Evolutionary conservation across 1,140 invertebrate species (phyloP).

Genomic region (Frieseomelitta varia): DNA sequence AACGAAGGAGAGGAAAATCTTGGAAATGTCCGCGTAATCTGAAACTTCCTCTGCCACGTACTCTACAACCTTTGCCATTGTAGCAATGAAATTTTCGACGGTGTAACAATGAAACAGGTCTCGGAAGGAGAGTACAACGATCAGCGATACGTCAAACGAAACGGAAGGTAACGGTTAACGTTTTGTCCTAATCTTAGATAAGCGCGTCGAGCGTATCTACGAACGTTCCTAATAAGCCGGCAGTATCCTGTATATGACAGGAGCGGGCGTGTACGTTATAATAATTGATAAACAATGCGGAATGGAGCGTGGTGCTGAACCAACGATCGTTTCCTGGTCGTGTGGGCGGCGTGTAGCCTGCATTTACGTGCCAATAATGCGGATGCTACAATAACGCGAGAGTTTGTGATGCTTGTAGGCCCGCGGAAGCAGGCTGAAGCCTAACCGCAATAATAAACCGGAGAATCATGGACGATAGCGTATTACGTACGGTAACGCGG

Average conservation of each 20-base stretch:
- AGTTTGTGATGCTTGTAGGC: conserved; percentile 34
- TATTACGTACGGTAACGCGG: conserved; percentile 12
- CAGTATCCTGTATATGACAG: conserved; percentile 15
- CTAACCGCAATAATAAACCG: conserved; percentile 51
- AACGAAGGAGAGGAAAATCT: not conserved
- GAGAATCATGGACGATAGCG: conserved; percentile 34
- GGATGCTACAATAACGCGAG: conserved; percentile 51
- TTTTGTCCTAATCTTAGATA: conserved; percentile 21
- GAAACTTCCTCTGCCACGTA: not conserved
- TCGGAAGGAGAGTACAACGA: not conserved
- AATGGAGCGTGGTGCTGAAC: conserved; percentile 45
- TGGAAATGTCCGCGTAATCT: not conserved
- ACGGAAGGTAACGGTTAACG: not conserved
- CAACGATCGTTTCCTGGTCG: conserved; percentile 67
- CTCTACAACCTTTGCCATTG: no score
- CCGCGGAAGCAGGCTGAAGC: conserved; percentile 39
- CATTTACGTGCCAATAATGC: conserved; percentile 57
- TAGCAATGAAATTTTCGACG: no score
- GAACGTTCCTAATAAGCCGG: conserved; percentile 7
- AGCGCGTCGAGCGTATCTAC: not conserved
- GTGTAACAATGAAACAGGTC: not conserved
- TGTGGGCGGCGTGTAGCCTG: conserved; percentile 63
- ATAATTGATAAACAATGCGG: conserved; percentile 73
- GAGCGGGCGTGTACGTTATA: conserved; percentile 56
- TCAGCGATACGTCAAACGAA: not conserved